Evolutionary conservation across 2,797 vertebrate species (phyloP).

Genomic region (Pseudomugil tenellus): DNA sequence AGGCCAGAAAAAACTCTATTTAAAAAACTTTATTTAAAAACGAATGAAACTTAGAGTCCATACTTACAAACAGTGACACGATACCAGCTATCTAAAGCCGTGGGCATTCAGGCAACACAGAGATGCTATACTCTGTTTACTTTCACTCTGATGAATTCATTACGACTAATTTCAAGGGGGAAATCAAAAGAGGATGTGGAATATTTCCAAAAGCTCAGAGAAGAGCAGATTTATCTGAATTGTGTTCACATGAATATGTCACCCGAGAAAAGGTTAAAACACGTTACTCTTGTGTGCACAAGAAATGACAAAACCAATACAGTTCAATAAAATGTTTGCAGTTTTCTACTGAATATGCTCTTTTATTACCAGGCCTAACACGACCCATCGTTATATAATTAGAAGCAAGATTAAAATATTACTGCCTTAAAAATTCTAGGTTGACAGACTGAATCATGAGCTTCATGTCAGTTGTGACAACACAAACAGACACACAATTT

Average conservation of each 20-base stretch:
- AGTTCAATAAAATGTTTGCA: not conserved
- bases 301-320: constrained; percentile 16
- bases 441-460: not conserved
- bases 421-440: not conserved
- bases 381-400: too few species aligned
- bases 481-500: not conserved
- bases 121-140: constrained; percentile 57
- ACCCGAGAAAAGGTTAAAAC: constrained; percentile 42
- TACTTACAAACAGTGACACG: constrained; percentile 25
- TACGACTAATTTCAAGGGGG: constrained; percentile 62
- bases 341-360: not conserved
- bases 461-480: not conserved
- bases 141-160: constrained; percentile 61
- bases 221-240: constrained; percentile 50
- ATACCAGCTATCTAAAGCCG: constrained; percentile 7
- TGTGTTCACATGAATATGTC: constrained; percentile 51
- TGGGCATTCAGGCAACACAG: constrained; percentile 23
- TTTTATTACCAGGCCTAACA: not conserved
- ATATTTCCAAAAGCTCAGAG: constrained; percentile 54
- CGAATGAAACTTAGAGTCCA: not conserved
- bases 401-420: not conserved
- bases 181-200: constrained; percentile 65
- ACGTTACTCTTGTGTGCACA: constrained; percentile 25
- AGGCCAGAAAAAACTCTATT: constrained; percentile 47
- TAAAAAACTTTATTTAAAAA: constrained; percentile 30